Evolutionary conservation across 2,113 vertebrate species (phyloP).

Genomic region (Circaetus cinerascens): DNA sequence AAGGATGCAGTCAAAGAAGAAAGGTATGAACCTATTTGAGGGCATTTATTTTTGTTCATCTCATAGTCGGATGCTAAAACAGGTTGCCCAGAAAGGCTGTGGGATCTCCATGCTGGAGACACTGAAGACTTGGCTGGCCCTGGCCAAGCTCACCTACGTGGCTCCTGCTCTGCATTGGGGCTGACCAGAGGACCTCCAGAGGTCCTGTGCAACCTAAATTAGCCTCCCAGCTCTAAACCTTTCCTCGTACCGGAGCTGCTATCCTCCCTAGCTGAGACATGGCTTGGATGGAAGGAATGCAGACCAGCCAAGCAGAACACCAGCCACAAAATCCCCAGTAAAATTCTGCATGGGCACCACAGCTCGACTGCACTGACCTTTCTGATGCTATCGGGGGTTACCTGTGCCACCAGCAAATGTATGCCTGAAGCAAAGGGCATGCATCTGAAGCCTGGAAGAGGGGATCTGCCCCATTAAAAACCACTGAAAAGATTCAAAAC

Average conservation of each 20-base stretch:
- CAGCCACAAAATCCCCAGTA: fast-evolving
- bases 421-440: neutral
- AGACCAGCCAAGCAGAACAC: neutral
- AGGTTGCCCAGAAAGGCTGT: neutral
- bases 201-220: neutral
- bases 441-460: neutral
- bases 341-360: neutral
- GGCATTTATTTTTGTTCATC: neutral
- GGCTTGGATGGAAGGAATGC: neutral
- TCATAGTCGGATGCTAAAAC: neutral
- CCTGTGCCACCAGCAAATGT: neutral
- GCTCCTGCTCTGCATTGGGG: neutral
- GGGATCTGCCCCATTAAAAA: neutral
- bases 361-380: neutral
- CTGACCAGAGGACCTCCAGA: neutral
- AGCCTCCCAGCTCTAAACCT: neutral
- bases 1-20: neutral
- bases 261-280: neutral
- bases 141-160: fast-evolving
- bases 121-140: neutral
- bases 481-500: neutral
- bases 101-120: neutral
- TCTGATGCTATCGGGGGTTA: neutral
- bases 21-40: neutral
- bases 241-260: neutral